Percentiles rank a stretch among this genome's conserved stretches.
Conservation (phyloP, 2,888 invertebrate genomes). For the Conistra vaccinii region DNA sequence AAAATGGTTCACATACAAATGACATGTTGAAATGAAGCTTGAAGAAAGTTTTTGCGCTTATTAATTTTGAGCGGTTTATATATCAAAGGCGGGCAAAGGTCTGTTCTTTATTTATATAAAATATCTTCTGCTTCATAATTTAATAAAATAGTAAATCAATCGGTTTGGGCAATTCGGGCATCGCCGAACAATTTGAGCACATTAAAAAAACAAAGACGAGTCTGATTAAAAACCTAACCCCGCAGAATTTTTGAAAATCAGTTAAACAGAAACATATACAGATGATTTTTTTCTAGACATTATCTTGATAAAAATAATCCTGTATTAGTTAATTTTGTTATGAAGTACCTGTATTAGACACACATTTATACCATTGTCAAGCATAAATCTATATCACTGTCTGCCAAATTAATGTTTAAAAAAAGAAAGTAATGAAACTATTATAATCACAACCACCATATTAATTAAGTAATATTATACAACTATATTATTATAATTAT, state of each 20-base stretch:
- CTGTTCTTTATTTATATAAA: not conserved
- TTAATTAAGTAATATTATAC: not conserved
- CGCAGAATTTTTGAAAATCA: not conserved
- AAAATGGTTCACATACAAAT: conserved; percentile 6
- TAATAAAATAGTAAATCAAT: not conserved
- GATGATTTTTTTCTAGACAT: too few species aligned
- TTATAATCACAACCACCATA: not conserved
- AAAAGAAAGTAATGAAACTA: not conserved
- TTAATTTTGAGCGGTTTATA: not conserved
- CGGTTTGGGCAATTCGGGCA: not conserved
- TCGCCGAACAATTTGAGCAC: not conserved
- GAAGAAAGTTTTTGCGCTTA: conserved; percentile 2
- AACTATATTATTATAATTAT: too few species aligned
- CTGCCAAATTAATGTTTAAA: not conserved
- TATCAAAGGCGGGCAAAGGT: not conserved
- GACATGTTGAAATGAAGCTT: not conserved
- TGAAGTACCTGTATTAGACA: not conserved
- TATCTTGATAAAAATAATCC: not conserved
- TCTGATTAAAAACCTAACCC: not conserved
- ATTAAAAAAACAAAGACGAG: not conserved
- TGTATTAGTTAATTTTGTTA: not conserved
- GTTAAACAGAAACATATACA: too few species aligned
- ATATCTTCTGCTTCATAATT: not conserved
- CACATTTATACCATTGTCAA: not conserved
- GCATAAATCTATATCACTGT: too few species aligned